Percentiles rank a stretch among this genome's conserved stretches.
Evolutionary conservation across 2,113 vertebrate genomes (phyloP).

Genomic region (Columbina picui): DNA sequence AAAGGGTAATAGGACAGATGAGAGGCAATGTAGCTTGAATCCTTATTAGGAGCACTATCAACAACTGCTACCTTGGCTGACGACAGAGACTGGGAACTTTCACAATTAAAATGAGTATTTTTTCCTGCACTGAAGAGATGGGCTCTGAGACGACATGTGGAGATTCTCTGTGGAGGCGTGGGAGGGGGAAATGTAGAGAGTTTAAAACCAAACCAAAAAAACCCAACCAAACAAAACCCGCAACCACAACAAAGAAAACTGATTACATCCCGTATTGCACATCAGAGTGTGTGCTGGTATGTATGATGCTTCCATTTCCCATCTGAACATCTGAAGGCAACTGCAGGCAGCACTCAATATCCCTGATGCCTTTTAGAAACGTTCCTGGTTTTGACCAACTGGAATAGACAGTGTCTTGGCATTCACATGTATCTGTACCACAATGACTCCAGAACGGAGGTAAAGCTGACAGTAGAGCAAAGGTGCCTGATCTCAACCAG

Average conservation of each 20-base stretch:
- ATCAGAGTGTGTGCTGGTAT: background rate
- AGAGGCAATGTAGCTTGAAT: background rate
- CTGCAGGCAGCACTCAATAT: background rate
- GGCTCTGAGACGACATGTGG: background rate
- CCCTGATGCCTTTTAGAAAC: background rate
- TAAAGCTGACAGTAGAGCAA: background rate
- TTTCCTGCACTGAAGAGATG: background rate
- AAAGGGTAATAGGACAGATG: background rate
- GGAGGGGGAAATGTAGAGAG: fast-evolving
- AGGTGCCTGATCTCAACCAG: background rate
- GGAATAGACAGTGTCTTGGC: background rate
- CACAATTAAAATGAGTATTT: background rate
- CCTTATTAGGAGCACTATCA: background rate
- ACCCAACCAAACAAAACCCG: too few relatives aligned
- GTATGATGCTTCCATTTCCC: background rate
- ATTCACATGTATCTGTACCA: background rate
- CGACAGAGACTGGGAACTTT: background rate
- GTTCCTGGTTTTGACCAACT: background rate
- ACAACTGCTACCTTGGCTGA: background rate
- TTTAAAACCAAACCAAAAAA: background rate
- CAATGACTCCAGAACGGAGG: background rate
- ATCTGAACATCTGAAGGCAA: background rate
- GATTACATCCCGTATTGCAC: background rate
- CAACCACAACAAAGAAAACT: background rate
- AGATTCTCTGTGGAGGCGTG: background rate